Base-by-base conservation (phyloP, 1,140 invertebrate genomes). In the Listronotus bonariensis region DNA sequence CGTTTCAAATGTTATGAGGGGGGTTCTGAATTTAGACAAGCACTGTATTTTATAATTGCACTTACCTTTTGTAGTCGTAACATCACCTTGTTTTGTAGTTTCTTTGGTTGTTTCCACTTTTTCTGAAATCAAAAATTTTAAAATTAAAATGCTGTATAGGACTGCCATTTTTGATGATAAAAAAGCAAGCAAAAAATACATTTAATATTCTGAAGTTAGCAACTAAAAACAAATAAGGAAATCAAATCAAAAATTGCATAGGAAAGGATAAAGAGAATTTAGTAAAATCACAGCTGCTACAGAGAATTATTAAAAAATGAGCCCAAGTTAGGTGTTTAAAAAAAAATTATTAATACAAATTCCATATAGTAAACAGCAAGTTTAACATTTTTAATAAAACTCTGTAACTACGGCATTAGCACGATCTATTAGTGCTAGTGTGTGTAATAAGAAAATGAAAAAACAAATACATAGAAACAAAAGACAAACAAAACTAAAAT, bases 41-140 rank as follows among this genome's bases (percentile, higher is more conserved):
- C n/a, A n/a, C n/a, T n/a, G n/a, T 26, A 26, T 26, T 26, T 26
- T 26, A 26, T 26, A 26, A 26, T 5, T 3, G 20, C 20, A 51
- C 6, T n/a, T 31, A 68, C 59, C 59, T 63, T 68, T 68, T 10
- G 41, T 66, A 12, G 68, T 75, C 6, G 73, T 69, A 20, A 68
- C 60, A 17, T 68, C 61, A 63, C 46, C 68, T 62, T 72, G 73
- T 70, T 67, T 51, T 10, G 40, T 57, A 20, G 36, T 54, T 40
- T 67, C 43, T 53, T 52, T 62, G 49, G 59, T 53, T 15, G 40
- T 49, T n/a, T 52, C 49, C 17, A 52, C 49, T 14, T 40, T 10
- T 18, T 62, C 59, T 36, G 34, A 36, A 36, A 36, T 36, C 3
- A 36, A 12, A 36, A 36, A 5, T 10, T 36, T 36, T 36, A 36